A percentile compares a stretch with the other conserved stretches of the same genome.
Evolutionary conservation across 1,140 invertebrate species (phyloP).

Genomic region (Lanistes nyassanus): DNA sequence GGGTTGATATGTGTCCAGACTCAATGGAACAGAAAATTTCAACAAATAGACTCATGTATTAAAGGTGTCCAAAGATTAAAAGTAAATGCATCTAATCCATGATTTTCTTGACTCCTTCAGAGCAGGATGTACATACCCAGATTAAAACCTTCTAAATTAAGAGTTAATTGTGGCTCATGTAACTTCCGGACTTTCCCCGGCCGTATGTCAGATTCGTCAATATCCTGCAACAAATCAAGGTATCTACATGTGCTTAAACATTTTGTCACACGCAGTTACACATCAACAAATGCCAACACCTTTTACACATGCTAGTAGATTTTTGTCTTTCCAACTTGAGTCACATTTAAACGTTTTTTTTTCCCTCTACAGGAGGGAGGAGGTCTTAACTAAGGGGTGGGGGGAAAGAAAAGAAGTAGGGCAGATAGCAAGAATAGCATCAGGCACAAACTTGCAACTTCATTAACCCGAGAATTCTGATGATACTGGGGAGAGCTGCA

Average conservation of each 20-base stretch:
- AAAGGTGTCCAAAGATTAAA: not conserved
- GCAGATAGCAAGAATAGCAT: too few relatives aligned
- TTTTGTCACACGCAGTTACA: too few relatives aligned
- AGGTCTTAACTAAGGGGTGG: too few relatives aligned
- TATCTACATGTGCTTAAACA: not conserved
- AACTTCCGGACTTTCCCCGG: conserved; percentile 56
- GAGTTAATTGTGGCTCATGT: conserved; percentile 56
- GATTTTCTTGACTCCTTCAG: not conserved
- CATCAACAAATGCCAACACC: too few relatives aligned
- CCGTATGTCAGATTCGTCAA: conserved; percentile 50
- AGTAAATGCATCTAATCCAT: not conserved
- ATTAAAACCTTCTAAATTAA: conserved; percentile 60
- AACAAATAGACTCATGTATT: not conserved
- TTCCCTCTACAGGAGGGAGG: too few relatives aligned
- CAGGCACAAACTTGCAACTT: too few relatives aligned
- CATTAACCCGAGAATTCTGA: too few relatives aligned
- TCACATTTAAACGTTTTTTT: too few relatives aligned
- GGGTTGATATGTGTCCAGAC: not conserved
- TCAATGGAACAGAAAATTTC: not conserved
- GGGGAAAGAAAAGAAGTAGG: too few relatives aligned
- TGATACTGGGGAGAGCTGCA: too few relatives aligned
- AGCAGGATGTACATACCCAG: conserved; percentile 44
- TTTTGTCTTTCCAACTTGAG: too few relatives aligned
- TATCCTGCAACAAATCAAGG: conserved; percentile 38
- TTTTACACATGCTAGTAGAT: too few relatives aligned